Evolutionary conservation across 2,113 vertebrate species (phyloP), one percentile per base, ranked within the genome.

Genomic region (Percina caprodes): DNA sequence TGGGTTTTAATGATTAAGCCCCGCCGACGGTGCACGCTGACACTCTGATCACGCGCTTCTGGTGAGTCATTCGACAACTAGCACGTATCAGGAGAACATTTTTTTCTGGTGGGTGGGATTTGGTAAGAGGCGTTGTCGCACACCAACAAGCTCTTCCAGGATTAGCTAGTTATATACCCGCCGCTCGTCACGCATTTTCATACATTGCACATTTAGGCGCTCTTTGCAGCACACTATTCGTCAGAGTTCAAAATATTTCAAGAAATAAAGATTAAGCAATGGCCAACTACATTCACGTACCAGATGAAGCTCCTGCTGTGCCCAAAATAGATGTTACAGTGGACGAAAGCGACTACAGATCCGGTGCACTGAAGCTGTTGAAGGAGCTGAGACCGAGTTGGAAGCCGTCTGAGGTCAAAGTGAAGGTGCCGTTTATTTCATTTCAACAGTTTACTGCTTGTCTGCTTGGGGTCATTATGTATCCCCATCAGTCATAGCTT

Each of bases 261-360:
- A 42, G 42, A 78, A 63, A 39, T 65, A 52, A 69, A 51, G 7
- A 11, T 12, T 23, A 0, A 39, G 16, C 24, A 4, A 96, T 96
- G 95, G 95, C 95, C 1, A 93, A 94, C 80, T 96, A 95, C 90
- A 96, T 96, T n/a, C 95, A 96, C 12, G 94, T 96, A 5, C 95
- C 95, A 5, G 95, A 94, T 10, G 88, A 94, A 84, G 95, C 95
- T 48, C 95, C 95, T 0, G 77, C 73, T 1, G 95, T 96, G 45
- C 95, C 94, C 16, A 96, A 94, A 89, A 94, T 96, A 90, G 91
- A 95, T 3, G 94, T 95, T 79, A 94, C 93, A 12, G 91, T 96
- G 30, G 94, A 96, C 80, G 95, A 95, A 68, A 79, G 84, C 51
- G 94, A 96, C 90, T 95, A 85, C 88, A 89, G 94, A 79, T 58